Base-by-base conservation (phyloP, 92 coral and sea anemone genomes). In the Zoanthus sansibaricus region DNA sequence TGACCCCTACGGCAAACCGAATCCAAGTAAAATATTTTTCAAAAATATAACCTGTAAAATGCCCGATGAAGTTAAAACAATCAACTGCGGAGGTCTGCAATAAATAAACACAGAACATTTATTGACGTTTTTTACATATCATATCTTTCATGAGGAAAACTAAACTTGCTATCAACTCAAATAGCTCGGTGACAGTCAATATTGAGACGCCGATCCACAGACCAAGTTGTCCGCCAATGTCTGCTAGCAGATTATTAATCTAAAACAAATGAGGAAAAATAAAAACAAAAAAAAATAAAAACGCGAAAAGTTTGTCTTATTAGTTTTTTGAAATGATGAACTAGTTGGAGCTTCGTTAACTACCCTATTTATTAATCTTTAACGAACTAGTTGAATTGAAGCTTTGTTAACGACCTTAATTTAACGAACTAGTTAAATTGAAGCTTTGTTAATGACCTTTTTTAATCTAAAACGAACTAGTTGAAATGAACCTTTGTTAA, bases 141-240 rank as follows among this genome's bases (percentile, higher is more conserved):
- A 11, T 75, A 15, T 47, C 33, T 9, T 7, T 18, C 31, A 48
- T 18, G 4, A 48, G 32, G 58, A 17, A 75, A 21, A 30, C 21
- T 59, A 75, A 59, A 17, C 44, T 75, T 52, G 58, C n/a, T 21
- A 75, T 18, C 58, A 75, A 46, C 61, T 75, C 79, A 58, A 75
- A 25, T 1, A 48, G 25, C 37, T 75, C 79, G 0, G 79, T 48
- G 44, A 75, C 79, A 15, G 79, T 75, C 21, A 75, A 33, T 46
- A 75, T 15, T 5, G 79, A 75, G 1, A 75, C 31, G 3, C 79
- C 79, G 33, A 75, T 75, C 79, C 79, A 75, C 56, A 75, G 79
- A n/a, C 79, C 79, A 5, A 75, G 59, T 31, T 75, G 79, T 10
- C 79, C 79, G 0, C 79, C 79, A 75, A 75, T 75, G 18, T 75